A percentile compares a stretch with the other conserved stretches of the same genome.
Conservation (phyloP, 2,113 vertebrate genomes). For the Chunga burmeisteri region DNA sequence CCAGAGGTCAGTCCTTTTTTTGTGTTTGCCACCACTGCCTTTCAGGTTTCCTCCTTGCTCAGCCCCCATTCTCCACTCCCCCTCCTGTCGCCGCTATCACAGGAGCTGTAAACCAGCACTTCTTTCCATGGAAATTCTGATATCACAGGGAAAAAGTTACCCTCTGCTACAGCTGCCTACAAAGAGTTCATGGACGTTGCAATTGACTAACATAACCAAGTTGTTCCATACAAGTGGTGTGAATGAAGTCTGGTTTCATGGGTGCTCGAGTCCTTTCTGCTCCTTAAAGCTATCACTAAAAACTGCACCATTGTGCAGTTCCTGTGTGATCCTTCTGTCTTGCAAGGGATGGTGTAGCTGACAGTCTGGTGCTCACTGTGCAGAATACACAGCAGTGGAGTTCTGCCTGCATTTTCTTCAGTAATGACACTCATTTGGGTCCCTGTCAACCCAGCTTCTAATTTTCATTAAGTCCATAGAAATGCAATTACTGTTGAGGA, state of each 20-base stretch:
- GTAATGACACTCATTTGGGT: background rate
- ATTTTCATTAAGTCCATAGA: background rate
- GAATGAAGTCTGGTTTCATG: background rate
- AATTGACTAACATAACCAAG: background rate
- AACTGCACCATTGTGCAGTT: background rate
- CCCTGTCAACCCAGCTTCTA: background rate
- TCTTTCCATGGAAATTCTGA: conserved; percentile 39
- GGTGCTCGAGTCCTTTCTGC: background rate
- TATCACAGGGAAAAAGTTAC: background rate
- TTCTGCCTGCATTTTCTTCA: background rate
- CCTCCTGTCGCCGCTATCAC: background rate
- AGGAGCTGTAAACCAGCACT: background rate
- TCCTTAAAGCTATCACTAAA: background rate
- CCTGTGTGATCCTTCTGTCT: background rate
- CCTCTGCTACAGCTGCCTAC: background rate
- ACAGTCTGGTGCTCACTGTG: background rate
- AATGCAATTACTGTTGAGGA: background rate
- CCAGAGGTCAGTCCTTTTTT: background rate
- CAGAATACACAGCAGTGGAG: background rate
- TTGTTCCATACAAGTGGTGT: background rate
- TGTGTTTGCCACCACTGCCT: background rate
- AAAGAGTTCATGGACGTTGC: background rate
- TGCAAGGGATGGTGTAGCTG: background rate
- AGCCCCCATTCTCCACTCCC: background rate
- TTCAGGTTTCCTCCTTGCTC: background rate